Evolutionary conservation across 2,797 vertebrate species (phyloP), one percentile per base, ranked within the genome.

Genomic region (Linurgus olivaceus): DNA sequence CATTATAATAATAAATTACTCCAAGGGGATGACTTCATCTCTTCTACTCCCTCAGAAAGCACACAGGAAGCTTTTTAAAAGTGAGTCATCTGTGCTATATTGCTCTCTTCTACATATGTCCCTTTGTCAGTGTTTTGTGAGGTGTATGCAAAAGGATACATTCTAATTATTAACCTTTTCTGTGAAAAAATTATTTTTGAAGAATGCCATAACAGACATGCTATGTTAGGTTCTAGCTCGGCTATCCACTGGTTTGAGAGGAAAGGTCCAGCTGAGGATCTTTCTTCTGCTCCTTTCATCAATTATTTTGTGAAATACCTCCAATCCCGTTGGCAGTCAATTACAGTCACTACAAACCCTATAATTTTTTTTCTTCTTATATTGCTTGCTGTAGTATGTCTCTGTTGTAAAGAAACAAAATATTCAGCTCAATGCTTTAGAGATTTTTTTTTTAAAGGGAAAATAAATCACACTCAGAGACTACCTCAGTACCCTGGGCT

Each of bases 241-340:
- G 17, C 29, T 93, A 19, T 74, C 38, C 52, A 15, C 44, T 91
- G 45, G 18, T 79, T 79, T 77, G 20, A 73, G 38, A 63, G 25
- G 7, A 50, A 17, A 55, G 6, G 31, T 37, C n/a, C 68, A 85
- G 9, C 17, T 59, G 31, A 71, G 35, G 24, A 65, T 82, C 57
- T 90, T 75, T 84, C 40, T 73, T 89, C 48, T 80, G 35, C 50
- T 79, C 10, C 42, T 74, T 86, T 85, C 75, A 74, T 88, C 77
- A 89, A 17, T 94, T 94, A 88, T 94, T 93, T 88, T 88, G 59
- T 87, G 82, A 92, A 87, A 85, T 88, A 72, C 18, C 17, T 95
- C 57, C 94, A 78, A 79, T 87, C 35, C 42, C 84, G 29, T 76
- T 94, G 86, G 58, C 88, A 93, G 50, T 51, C 84, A 85, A 88